phyloP scores from a whole-genome alignment of 2,888 invertebrate genomes.

The Reticulitermes lucifugus region DNA sequence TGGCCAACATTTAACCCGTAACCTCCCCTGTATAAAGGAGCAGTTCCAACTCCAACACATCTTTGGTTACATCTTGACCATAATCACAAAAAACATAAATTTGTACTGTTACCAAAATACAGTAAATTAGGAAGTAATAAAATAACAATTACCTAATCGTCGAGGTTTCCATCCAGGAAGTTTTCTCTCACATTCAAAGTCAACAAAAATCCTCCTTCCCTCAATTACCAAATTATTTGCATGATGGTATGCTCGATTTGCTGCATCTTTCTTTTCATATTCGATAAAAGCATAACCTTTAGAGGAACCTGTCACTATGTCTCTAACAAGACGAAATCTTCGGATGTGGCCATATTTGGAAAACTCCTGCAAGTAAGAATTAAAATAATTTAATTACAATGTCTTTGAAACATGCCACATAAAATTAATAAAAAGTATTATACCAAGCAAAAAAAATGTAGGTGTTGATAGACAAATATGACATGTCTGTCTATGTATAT shows the following conservation, averaged over 20 bases:
- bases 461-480: no score
- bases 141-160: constrained; percentile 69
- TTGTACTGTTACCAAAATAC: no score
- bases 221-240: constrained; percentile 74
- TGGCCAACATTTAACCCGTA: no score
- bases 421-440: no score
- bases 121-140: background rate
- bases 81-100: no score
- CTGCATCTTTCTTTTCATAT: constrained; percentile 72
- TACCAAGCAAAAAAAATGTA: no score
- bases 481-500: no score
- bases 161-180: constrained; percentile 87
- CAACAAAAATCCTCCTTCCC: constrained; percentile 78
- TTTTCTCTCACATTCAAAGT: constrained; percentile 79
- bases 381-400: no score
- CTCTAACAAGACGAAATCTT: constrained; percentile 75
- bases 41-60: no score
- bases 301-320: constrained; percentile 86
- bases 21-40: no score
- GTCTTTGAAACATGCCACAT: no score
- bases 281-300: constrained; percentile 90
- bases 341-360: constrained; percentile 75
- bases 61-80: no score
- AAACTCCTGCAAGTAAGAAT: constrained; percentile 66
- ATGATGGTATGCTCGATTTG: constrained; percentile 71